Evolutionary conservation across 2,113 vertebrate species (phyloP), one percentile per base, ranked within the genome.

Genomic region (Nesogale talazaci): DNA sequence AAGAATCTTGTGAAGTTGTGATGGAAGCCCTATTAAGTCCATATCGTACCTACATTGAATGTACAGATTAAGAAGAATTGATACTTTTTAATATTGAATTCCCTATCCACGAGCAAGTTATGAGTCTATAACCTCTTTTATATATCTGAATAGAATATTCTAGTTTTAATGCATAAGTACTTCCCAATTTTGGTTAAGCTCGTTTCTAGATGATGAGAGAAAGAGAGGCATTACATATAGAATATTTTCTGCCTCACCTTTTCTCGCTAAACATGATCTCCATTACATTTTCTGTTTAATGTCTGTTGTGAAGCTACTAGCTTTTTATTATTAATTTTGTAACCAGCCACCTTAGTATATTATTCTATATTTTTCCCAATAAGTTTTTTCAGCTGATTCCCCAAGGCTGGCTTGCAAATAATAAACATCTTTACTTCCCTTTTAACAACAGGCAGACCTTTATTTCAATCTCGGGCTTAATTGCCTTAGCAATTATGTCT

Each of bases 401-500:
- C 46, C 16, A 65, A 81, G 63, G 34, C 81, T 87, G 77, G 75
- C 86, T 94, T 95, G 34, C 74, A 88, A 94, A 92, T 81, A 93
- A 92, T 89, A 85, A 88, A 40, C 17, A 86, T 57, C 93, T 91
- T 83, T 38, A 87, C 65, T 19, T 93, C 36, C 63, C 80, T 83
- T 75, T 86, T 77, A 93, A 86, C 56, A 88, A 57, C 8, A 77
- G 69, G 34, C 63, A 25, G 46, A 75, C 69, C n/a, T 93, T 89
- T 83, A 88, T 94, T 95, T 94, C 92, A 96, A 52, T 69, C 67
- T 86, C 67, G 89, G 57, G 34, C 78, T 94, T 93, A 92, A 90
- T 95, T 91, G 84, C 81, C n/a, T 81, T 92, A 79, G 56, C 86
- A 94, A 61, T 90, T 94, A 59, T 85, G n/a, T 88, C 79, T 85